Percentiles rank a stretch among this genome's conserved stretches.
Conservation (phyloP, 2,797 vertebrate genomes). For the Steatocranus sp. region DNA sequence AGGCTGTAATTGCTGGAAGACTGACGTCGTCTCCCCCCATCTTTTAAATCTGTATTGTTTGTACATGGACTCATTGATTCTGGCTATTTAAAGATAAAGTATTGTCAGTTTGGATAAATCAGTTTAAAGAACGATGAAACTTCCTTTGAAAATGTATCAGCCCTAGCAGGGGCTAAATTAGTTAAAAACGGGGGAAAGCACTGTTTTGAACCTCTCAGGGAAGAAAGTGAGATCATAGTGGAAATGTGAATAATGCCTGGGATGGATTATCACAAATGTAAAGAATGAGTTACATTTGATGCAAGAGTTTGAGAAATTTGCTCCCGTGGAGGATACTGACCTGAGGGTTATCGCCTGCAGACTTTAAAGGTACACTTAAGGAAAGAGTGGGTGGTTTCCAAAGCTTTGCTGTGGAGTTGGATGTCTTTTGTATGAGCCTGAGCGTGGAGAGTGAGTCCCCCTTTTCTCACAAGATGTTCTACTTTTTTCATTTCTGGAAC, state of each 20-base stretch:
- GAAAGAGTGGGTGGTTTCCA: conserved; percentile 17
- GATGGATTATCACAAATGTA: neutral
- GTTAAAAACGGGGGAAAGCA: neutral
- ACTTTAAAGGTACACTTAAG: neutral
- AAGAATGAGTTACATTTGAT: neutral
- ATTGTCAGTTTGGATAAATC: neutral
- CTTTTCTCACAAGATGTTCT: neutral
- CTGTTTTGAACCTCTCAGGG: neutral
- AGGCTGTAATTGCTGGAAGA: neutral
- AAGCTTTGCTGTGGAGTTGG: neutral
- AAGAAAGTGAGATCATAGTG: neutral
- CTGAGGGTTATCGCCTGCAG: neutral
- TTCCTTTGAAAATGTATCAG: neutral
- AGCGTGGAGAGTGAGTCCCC: neutral
- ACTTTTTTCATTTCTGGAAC: conserved; percentile 10
- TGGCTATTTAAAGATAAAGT: neutral
- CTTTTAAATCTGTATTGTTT: neutral
- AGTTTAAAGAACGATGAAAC: neutral
- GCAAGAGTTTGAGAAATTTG: neutral
- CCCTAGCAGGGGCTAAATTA: neutral
- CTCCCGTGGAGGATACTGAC: neutral
- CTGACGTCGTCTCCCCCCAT: neutral
- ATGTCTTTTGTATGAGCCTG: neutral
- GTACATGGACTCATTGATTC: neutral
- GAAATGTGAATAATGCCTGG: neutral